These are phyloP conservation scores for Pogonus chalceus DNA, from an alignment of 1,140 invertebrate genomes.

Conservation along the genomic window DNA sequence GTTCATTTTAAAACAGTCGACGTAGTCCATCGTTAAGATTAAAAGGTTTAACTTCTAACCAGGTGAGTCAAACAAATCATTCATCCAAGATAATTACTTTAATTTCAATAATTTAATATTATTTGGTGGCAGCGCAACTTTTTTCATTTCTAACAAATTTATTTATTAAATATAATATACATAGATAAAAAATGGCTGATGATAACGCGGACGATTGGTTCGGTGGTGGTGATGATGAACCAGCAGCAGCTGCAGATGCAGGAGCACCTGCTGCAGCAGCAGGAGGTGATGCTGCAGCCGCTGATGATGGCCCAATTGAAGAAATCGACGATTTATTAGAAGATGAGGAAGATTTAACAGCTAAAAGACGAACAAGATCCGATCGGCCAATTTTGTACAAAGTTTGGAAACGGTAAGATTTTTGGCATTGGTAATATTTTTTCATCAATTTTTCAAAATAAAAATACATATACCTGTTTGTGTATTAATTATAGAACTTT, in stretches of 20 bases:
- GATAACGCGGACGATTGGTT: constrained; percentile 22
- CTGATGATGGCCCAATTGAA: constrained; percentile 21
- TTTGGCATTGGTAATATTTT: no score
- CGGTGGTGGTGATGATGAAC: constrained; percentile 15
- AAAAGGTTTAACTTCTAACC: constrained; percentile 10
- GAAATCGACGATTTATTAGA: constrained; percentile 29
- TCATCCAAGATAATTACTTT: constrained; percentile 6
- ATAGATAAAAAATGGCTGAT: constrained; percentile 14
- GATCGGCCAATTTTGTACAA: constrained; percentile 48
- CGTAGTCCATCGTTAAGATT: constrained; percentile 19
- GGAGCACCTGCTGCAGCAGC: constrained; percentile 27
- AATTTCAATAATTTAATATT: background rate
- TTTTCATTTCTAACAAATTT: background rate
- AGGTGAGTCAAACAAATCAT: background rate
- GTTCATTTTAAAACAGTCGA: constrained; percentile 23
- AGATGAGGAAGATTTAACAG: constrained; percentile 26
- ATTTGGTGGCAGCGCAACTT: background rate
- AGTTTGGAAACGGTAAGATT: constrained; percentile 60
- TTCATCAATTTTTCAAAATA: background rate
- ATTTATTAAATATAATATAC: background rate
- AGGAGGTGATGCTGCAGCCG: constrained; percentile 32
- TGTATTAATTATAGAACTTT: no score
- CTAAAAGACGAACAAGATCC: constrained; percentile 34
- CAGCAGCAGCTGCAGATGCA: constrained; percentile 19
- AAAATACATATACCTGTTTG: no score